phyloP scores from a whole-genome alignment of 2,113 vertebrate genomes.

The Oncorhynchus kisutch region DNA sequence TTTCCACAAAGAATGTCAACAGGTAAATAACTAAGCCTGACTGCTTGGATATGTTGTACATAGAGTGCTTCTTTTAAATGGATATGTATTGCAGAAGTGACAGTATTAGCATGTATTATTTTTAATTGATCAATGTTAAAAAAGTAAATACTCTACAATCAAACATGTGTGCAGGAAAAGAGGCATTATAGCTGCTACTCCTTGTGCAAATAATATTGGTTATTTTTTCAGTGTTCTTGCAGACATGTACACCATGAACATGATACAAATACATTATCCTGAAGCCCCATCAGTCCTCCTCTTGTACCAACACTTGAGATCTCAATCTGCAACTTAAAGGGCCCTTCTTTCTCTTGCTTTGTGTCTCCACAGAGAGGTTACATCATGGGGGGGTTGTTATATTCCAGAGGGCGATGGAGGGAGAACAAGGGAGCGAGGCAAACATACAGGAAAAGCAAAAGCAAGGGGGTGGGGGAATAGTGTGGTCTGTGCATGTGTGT shows the following conservation, averaged over 20 bases:
- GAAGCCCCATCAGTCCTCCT: constrained; percentile 40
- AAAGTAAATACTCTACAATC: neutral
- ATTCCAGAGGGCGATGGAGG: too few species aligned
- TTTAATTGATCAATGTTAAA: too few species aligned
- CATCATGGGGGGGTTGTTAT: constrained; percentile 26
- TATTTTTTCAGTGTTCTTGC: constrained; percentile 39
- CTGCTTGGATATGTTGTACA: neutral
- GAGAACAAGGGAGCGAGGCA: constrained; percentile 9
- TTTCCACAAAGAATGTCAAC: constrained; percentile 11
- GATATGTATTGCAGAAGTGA: neutral
- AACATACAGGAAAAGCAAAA: constrained; percentile 44
- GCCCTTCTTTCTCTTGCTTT: constrained; percentile 50
- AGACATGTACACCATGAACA: constrained; percentile 38
- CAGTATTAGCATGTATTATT: neutral
- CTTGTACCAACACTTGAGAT: constrained; percentile 57
- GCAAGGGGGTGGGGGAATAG: constrained; percentile 26
- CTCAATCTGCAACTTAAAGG: constrained; percentile 57
- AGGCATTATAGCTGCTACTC: neutral
- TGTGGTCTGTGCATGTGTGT: constrained; percentile 10
- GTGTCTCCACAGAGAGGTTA: constrained; percentile 45
- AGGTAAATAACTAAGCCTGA: too few species aligned
- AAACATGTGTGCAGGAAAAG: neutral
- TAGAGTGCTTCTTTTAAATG: neutral
- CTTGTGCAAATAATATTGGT: neutral
- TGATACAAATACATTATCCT: constrained; percentile 44